Conservation (phyloP, 2,888 invertebrate genomes). For the Gymnoscelis rufifasciata region DNA sequence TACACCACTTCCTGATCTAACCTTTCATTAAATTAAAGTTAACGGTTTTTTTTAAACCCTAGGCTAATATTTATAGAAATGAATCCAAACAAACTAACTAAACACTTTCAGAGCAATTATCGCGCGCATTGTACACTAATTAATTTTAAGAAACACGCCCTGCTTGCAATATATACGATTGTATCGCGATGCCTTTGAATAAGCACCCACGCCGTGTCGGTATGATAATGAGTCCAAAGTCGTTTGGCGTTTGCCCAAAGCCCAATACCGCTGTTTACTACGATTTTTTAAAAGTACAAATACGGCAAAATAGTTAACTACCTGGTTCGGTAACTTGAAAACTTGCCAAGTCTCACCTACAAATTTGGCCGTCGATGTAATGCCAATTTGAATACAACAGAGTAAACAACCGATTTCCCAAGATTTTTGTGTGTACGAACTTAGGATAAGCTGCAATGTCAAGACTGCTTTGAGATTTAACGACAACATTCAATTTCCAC, state of each 20-base stretch:
- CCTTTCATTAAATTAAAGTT: no score
- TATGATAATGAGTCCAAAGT: slow-evolving; percentile 28
- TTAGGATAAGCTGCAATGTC: slow-evolving; percentile 25
- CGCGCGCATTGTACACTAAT: slow-evolving; percentile 12
- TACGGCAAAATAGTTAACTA: slow-evolving; percentile 23
- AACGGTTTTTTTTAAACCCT: no score
- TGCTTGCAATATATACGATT: slow-evolving; percentile 13
- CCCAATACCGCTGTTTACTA: slow-evolving; percentile 31
- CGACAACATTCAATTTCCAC: slow-evolving; percentile 8
- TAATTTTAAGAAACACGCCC: slow-evolving; percentile 19
- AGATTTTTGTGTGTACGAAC: slow-evolving; percentile 23
- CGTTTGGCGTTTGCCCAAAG: slow-evolving; percentile 33
- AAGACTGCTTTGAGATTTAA: no score
- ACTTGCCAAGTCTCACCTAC: slow-evolving; percentile 30
- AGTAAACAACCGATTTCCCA: slow-evolving; percentile 33
- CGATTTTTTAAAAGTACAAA: slow-evolving; percentile 24
- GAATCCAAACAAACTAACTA: slow-evolving; percentile 9
- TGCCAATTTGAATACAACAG: slow-evolving; percentile 33
- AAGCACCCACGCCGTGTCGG: slow-evolving; percentile 20
- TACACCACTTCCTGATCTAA: no score
- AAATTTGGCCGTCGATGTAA: slow-evolving; percentile 26
- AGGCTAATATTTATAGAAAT: not conserved
- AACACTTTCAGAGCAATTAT: slow-evolving; percentile 7
- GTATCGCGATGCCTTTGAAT: slow-evolving; percentile 22
- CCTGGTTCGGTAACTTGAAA: slow-evolving; percentile 29